phyloP scores from a whole-genome alignment of 1,140 invertebrate genomes.

The Maconellicoccus hirsutus region DNA sequence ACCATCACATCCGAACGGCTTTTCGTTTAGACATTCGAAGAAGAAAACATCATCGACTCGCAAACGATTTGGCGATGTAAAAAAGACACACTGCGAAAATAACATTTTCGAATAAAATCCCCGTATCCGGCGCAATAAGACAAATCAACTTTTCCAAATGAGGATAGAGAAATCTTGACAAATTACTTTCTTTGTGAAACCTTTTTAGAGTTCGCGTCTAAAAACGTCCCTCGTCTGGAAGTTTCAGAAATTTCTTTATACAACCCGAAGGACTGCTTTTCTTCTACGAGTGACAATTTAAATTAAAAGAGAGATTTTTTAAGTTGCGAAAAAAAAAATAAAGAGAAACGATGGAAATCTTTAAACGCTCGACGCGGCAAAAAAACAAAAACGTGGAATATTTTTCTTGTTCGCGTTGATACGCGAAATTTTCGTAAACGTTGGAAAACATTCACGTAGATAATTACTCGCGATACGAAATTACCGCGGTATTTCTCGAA shows the following conservation, averaged over 20 bases:
- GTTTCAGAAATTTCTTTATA: neutral
- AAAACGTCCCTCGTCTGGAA: neutral
- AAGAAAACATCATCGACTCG: no score
- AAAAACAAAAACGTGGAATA: neutral
- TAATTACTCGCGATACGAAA: no score
- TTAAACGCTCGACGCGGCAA: no score
- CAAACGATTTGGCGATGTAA: neutral
- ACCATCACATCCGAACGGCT: no score
- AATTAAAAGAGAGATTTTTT: neutral
- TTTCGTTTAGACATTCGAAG: no score
- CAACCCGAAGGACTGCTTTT: neutral
- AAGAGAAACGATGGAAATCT: no score
- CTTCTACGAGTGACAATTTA: neutral
- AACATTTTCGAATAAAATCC: neutral
- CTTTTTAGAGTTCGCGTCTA: neutral
- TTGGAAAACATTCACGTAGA: no score
- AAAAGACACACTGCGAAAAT: neutral
- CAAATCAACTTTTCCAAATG: neutral
- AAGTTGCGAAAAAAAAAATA: neutral
- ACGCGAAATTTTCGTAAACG: neutral
- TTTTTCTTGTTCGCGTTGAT: neutral
- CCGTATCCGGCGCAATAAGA: neutral
- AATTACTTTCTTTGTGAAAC: neutral
- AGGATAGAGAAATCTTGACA: constrained; percentile 4
- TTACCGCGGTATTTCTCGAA: no score